Conservation (phyloP, 2,888 invertebrate species). For the Apantesis nais region DNA sequence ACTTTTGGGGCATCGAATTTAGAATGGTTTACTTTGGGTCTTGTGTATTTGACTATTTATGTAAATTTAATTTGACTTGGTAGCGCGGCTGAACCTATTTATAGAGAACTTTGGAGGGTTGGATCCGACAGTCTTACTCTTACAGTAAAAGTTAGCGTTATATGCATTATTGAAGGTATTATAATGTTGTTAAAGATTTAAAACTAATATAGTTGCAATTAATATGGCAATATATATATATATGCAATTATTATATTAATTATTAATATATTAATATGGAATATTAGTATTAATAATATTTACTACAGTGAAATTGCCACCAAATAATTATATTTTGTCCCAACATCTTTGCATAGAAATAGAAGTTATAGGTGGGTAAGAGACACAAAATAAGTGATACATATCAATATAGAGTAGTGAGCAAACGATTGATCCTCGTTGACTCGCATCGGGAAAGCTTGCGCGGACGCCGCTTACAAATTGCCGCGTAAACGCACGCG, state of each 20-base stretch:
- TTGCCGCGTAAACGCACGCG: slow-evolving; percentile 70
- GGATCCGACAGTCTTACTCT: slow-evolving; percentile 26
- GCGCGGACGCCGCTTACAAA: slow-evolving; percentile 70
- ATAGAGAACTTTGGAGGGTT: slow-evolving; percentile 36
- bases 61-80: slow-evolving; percentile 75
- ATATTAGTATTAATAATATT: too few species aligned
- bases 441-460: slow-evolving; percentile 48
- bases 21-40: slow-evolving; percentile 76
- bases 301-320: too few species aligned
- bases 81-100: slow-evolving; percentile 44
- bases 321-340: too few species aligned
- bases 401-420: slow-evolving; percentile 38
- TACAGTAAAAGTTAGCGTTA: not conserved
- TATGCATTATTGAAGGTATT: not conserved
- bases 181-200: too few species aligned
- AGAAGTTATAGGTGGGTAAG: slow-evolving; percentile 14
- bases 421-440: slow-evolving; percentile 44
- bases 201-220: too few species aligned
- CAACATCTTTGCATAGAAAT: too few species aligned
- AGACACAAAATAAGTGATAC: slow-evolving; percentile 33
- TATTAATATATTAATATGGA: too few species aligned
- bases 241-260: too few species aligned
- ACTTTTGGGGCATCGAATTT: slow-evolving; percentile 79
- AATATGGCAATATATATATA: too few species aligned
- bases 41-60: slow-evolving; percentile 78